Evolutionary conservation across 2,797 vertebrate species (phyloP), one percentile per base, ranked within the genome.

Genomic region (Gadopsis bispinosus): DNA sequence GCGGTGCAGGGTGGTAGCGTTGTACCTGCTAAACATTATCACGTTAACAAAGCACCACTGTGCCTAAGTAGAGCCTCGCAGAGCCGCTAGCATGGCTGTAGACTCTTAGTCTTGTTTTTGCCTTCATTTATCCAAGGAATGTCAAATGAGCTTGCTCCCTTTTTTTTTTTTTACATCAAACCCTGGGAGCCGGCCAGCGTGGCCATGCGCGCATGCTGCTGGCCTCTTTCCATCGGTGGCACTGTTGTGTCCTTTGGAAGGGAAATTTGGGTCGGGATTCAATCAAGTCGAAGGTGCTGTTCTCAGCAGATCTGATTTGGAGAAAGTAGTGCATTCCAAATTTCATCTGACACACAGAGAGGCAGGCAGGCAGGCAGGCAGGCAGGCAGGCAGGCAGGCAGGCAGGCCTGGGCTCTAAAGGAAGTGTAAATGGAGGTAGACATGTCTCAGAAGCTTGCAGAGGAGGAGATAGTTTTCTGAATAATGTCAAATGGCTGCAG

Each of bases 231-330:
- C 51, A 59, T 87, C 67, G 37, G 60, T 71, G 62, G 19, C 75
- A 37, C 67, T 53, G 63, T 80, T 69, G 43, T 69, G 71, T 84
- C 74, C 66, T 76, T 54, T 75, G 73, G 53, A 76, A 59, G 66
- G 39, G 16, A 83, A 85, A 79, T 85, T 66, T 31, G 48, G 71
- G 79, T 80, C 56, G 41, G 69, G 71, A 86, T 87, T 80, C 75
- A 80, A 83, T 91, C 86, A 80, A 72, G 79, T 66, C 1, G 39
- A 83, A 39, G 82, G 22, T 80, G 79, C 88, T 84, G 87, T 4
- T 84, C 82, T 85, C 89, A 87, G 89, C 87, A 84, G 81, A 90
- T 88, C 82, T 68, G 78, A 88, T 91, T 86, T 79, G 61, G 68
- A 80, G 73, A 75, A 85, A 69, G 81, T 41, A 64, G 77, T 29